Conservation (phyloP, 2,888 invertebrate species). For the Cephalotes varians region DNA sequence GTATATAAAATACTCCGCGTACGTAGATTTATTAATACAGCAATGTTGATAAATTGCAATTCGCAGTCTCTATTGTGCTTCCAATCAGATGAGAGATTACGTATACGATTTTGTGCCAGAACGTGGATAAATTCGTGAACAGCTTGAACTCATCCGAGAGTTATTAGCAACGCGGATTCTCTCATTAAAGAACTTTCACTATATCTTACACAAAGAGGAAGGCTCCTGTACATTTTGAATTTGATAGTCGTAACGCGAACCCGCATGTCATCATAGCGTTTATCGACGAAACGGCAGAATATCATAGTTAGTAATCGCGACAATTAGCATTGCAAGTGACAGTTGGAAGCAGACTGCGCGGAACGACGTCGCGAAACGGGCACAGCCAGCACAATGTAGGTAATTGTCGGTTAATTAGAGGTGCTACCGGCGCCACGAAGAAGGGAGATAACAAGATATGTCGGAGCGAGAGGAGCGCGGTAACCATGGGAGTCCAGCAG, state of each 20-base stretch:
- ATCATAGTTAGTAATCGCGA: constrained; percentile 70
- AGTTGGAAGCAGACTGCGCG: constrained; percentile 42
- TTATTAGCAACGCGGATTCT: background rate
- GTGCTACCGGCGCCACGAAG: background rate
- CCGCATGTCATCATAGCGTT: background rate
- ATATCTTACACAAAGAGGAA: background rate
- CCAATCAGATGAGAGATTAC: constrained; percentile 15
- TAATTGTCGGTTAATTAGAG: constrained; percentile 81
- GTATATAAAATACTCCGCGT: constrained; percentile 4
- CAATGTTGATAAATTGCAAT: constrained; percentile 28
- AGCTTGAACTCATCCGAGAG: background rate
- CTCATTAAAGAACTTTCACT: background rate
- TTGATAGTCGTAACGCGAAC: background rate
- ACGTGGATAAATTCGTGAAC: background rate
- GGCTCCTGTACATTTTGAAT: background rate
- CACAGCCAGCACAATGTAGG: constrained; percentile 74
- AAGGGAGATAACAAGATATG: background rate
- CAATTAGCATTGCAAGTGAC: constrained; percentile 70
- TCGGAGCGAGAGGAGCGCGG: background rate
- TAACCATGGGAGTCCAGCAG: constrained; percentile 24
- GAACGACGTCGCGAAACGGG: constrained; percentile 14
- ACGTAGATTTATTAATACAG: constrained; percentile 36
- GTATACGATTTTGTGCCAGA: background rate
- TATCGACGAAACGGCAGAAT: constrained; percentile 14
- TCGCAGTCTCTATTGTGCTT: background rate